These are phyloP conservation scores for Holcopasites calliopsidis DNA, from an alignment of 1,140 invertebrate species.

Conservation along the genomic window DNA sequence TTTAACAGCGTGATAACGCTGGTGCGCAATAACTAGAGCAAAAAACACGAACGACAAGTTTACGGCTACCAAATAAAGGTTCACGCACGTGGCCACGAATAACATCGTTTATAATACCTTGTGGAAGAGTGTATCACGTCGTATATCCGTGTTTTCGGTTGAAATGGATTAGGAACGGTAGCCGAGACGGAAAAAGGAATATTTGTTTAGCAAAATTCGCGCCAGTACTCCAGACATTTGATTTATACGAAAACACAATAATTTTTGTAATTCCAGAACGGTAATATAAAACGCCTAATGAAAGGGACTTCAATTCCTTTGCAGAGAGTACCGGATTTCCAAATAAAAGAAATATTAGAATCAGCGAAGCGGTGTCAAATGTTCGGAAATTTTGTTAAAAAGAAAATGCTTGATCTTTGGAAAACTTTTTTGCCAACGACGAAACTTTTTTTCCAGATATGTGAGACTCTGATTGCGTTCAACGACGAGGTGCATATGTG, in stretches of 20 bases:
- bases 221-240: background rate
- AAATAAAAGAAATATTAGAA: too few species aligned
- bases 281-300: too few species aligned
- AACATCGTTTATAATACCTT: constrained; percentile 66
- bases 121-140: constrained; percentile 48
- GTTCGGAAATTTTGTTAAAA: background rate
- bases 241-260: background rate
- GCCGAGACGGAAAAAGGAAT: constrained; percentile 30
- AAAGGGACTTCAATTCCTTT: too few species aligned
- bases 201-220: constrained; percentile 10
- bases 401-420: background rate
- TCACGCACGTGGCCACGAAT: constrained; percentile 65
- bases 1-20: constrained; percentile 60
- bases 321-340: too few species aligned
- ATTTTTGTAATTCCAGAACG: too few species aligned
- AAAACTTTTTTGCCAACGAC: constrained; percentile 38
- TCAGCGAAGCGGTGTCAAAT: too few species aligned
- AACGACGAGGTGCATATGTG: constrained; percentile 29
- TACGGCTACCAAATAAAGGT: constrained; percentile 66
- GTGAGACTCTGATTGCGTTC: constrained; percentile 37
- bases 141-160: constrained; percentile 54
- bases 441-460: background rate
- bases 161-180: constrained; percentile 38
- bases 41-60: constrained; percentile 67
- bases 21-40: constrained; percentile 62